These are phyloP conservation scores for Polia nebulosa DNA, from an alignment of 2,888 invertebrate species.

Conservation along the genomic window DNA sequence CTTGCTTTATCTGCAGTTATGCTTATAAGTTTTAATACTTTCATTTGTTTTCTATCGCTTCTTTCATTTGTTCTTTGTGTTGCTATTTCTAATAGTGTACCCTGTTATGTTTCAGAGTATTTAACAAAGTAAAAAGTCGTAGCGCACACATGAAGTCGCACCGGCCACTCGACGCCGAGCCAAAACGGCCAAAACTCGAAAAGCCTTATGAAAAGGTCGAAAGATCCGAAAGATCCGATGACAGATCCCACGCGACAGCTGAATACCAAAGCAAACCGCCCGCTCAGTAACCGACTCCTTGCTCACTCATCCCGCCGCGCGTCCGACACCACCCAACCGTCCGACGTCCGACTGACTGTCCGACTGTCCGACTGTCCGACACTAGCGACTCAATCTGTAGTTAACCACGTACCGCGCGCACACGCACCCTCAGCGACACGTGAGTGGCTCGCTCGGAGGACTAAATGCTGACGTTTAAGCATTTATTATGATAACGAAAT, in stretches of 20 bases:
- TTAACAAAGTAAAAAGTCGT: constrained; percentile 99
- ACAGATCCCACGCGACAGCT: constrained; percentile 85
- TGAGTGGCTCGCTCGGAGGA: constrained; percentile 70
- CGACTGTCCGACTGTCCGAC: constrained; percentile 32
- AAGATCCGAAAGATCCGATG: constrained; percentile 88
- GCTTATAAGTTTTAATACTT: constrained; percentile 71
- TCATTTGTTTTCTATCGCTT: constrained; percentile 71
- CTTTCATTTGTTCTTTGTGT: constrained; percentile 75
- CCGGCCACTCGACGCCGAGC: constrained; percentile 96
- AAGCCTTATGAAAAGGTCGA: constrained; percentile 91
- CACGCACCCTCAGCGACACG: constrained; percentile 50
- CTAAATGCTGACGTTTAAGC: constrained; percentile 83
- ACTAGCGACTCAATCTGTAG: constrained; percentile 64
- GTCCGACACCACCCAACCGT: constrained; percentile 23
- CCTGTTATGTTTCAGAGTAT: constrained; percentile 95
- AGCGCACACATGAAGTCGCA: constrained; percentile 99
- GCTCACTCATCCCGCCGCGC: constrained; percentile 75
- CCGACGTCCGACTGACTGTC: constrained; percentile 21
- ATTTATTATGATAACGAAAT: constrained; percentile 84
- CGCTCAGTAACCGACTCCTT: constrained; percentile 79
- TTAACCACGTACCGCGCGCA: constrained; percentile 46
- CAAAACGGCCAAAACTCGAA: constrained; percentile 92
- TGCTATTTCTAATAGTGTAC: constrained; percentile 86
- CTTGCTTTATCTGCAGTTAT: constrained; percentile 78
- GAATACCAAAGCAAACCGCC: constrained; percentile 85